Conservation (phyloP, 2,888 invertebrate genomes). For the Meandrusa payeni region DNA sequence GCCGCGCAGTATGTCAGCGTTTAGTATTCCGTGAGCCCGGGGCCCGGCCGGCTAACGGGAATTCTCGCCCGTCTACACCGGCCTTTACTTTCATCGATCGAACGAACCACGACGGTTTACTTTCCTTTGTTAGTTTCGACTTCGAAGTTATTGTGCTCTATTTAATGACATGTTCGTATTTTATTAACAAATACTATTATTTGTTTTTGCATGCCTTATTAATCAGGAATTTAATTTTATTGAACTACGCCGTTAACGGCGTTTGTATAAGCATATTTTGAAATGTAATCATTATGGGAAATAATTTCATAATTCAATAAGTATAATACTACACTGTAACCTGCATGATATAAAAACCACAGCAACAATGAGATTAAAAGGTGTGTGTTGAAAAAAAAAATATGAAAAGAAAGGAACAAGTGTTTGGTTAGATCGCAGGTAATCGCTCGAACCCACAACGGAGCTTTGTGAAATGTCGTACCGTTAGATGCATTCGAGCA, state of each 20-base stretch:
- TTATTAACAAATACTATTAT: constrained; percentile 22
- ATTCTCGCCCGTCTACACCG: constrained; percentile 60
- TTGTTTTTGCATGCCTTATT: neutral
- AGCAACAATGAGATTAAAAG: constrained; percentile 29
- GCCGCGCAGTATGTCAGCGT: constrained; percentile 79
- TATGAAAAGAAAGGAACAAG: constrained; percentile 56
- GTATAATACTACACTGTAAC: constrained; percentile 10
- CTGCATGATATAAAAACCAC: constrained; percentile 28
- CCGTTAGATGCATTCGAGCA: constrained; percentile 62
- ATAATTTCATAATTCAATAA: no score
- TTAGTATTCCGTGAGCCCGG: constrained; percentile 76
- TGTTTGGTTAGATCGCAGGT: constrained; percentile 53
- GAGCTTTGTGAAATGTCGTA: constrained; percentile 50
- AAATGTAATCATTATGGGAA: no score
- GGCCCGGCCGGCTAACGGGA: constrained; percentile 74
- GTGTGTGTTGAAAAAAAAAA: constrained; percentile 39
- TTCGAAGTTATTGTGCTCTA: constrained; percentile 43
- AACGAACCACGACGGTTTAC: constrained; percentile 72
- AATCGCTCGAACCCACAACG: constrained; percentile 33
- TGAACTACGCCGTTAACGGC: no score
- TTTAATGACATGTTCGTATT: constrained; percentile 28
- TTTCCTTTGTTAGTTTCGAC: constrained; percentile 76
- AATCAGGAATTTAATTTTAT: constrained; percentile 3
- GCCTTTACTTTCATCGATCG: constrained; percentile 81
- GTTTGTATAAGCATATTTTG: no score